A percentile compares a stretch with the other conserved stretches of the same genome.
These are phyloP conservation scores for Acipenser ruthenus DNA, from an alignment of 2,797 vertebrate genomes.

Conservation along the genomic window DNA sequence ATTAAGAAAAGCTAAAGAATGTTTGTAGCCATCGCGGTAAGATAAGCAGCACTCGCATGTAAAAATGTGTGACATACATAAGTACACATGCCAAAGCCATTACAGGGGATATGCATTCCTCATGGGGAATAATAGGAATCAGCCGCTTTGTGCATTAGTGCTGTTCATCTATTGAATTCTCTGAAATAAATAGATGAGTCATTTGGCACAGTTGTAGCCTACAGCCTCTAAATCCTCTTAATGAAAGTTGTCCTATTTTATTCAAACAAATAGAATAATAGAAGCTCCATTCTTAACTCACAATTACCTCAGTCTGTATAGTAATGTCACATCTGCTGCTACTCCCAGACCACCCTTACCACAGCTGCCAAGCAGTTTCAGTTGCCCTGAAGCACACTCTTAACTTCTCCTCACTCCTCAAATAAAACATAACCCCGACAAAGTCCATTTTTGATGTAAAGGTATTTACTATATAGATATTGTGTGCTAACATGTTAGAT, in stretches of 20 bases:
- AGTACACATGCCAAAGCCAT: too few species aligned
- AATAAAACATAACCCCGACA: background rate
- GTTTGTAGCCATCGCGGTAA: background rate
- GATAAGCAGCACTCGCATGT: background rate
- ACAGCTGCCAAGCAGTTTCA: background rate
- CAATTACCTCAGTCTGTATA: conserved; percentile 4
- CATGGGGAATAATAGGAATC: background rate
- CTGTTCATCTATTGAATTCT: background rate
- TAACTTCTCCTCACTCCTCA: too few species aligned
- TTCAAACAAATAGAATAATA: background rate
- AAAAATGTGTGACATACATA: background rate
- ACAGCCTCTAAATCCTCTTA: background rate
- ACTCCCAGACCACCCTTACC: background rate
- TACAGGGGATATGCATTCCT: too few species aligned
- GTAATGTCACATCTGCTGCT: conserved; percentile 7
- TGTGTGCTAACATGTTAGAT: too few species aligned
- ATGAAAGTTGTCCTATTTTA: background rate
- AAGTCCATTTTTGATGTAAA: background rate
- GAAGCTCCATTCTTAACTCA: background rate
- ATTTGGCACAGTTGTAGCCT: background rate
- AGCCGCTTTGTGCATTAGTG: background rate
- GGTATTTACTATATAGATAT: too few species aligned
- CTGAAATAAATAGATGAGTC: conserved; percentile 5
- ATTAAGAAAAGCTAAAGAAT: background rate
- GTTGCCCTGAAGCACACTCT: background rate